Evolutionary conservation across 2,888 invertebrate species (phyloP), one percentile per base, ranked within the genome.

Genomic region (Drosophila eohydei): DNA sequence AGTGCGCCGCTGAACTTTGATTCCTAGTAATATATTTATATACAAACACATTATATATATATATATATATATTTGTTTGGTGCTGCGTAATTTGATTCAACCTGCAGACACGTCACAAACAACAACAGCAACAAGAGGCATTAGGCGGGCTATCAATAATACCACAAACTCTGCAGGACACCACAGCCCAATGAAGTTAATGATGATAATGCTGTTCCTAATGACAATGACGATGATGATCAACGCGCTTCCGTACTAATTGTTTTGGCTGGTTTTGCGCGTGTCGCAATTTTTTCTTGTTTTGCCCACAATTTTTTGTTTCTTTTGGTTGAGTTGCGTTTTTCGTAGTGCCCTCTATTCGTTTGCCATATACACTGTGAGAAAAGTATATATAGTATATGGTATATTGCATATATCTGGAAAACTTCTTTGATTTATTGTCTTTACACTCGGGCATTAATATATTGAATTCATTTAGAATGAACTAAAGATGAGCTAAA

Each of bases 171-270:
- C 41, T 48, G 8, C 62, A 72, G 58, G 67, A 73, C 58, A 62
- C 55, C 51, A 58, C 30, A 59, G 36, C 40, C 54, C 12, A 61
- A 70, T 51, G 43, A 57, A 48, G 56, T 59, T 46, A 34, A 71
- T 41, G 6, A 54, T 57, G 40, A 74, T 55, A 4, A 62, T 61
- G 56, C 28, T 9, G 11, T 26, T 21, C 36, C 4, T 41, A 28
- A 11, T 51, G 9, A 40, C 40, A 14, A 38, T 50, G 46, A 21
- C 52, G 16, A 9, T n/a, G 41, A 36, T 48, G 48, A 48, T 50
- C 21, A 40, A 52, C 52, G 55, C 54, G 55, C 44, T 62, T 50
- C 12, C 26, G 34, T 12, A 41, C 54, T 71, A 75, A 75, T 74
- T 66, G 70, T 64, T 71, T 59, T 57, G 38, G 26, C 32, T 4